Evolutionary conservation across 2,113 vertebrate genomes (phyloP).

Genomic region (Chaetura pelagica): DNA sequence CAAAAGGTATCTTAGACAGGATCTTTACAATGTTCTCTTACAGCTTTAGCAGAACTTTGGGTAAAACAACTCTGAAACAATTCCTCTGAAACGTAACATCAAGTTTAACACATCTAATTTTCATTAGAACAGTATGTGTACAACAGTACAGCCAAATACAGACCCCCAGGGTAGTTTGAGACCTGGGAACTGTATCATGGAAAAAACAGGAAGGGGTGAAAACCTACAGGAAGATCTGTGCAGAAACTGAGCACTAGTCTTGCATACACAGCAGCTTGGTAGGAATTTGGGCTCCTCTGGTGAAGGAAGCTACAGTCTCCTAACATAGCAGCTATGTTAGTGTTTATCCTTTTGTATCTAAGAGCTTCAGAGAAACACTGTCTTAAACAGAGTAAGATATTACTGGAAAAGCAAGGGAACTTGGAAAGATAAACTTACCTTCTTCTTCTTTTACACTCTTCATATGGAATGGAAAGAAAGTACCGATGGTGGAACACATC

Average conservation of each 20-base stretch:
- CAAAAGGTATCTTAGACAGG: not conserved
- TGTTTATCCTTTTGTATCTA: not conserved
- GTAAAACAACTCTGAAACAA: not conserved
- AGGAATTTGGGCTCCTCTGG: not conserved
- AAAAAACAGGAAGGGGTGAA: not conserved
- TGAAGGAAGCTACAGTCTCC: not conserved
- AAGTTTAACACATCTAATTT: not conserved
- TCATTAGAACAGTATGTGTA: not conserved
- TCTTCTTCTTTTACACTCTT: constrained; percentile 94
- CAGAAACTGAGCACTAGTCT: not conserved
- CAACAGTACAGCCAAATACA: not conserved
- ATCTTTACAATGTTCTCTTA: not conserved
- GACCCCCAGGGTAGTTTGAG: not conserved
- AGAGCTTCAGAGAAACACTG: not conserved
- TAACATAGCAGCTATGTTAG: not conserved
- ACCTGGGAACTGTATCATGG: fast-evolving
- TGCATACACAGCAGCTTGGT: fast-evolving
- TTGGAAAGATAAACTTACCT: constrained; percentile 75
- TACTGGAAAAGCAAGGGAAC: not conserved
- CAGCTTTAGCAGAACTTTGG: not conserved
- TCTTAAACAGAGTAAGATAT: not conserved
- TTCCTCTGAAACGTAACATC: not conserved
- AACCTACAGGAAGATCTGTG: not conserved
- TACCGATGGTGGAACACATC: constrained; percentile 88
- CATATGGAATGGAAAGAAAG: constrained; percentile 94